Evolutionary conservation across 2,888 invertebrate genomes (phyloP).

Genomic region (Drosophila atroscutellata): DNA sequence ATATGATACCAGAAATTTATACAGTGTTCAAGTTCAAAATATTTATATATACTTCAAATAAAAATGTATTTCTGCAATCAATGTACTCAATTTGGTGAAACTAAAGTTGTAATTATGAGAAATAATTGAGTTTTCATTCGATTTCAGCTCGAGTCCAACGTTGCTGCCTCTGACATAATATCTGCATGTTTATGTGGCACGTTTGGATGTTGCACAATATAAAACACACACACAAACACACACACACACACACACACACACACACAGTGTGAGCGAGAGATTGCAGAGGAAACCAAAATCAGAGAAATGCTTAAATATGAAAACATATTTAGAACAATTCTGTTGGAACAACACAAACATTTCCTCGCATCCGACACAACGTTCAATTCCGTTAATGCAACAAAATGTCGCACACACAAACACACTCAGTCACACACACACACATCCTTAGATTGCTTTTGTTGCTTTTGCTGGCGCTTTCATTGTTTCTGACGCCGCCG

Average conservation of each 20-base stretch:
- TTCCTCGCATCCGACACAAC: constrained; percentile 78
- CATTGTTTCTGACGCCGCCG: constrained; percentile 60
- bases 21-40: neutral
- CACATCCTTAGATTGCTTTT: constrained; percentile 34
- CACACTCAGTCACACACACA: constrained; percentile 8
- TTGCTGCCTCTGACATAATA: constrained; percentile 15
- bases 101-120: constrained; percentile 1
- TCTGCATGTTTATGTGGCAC: constrained; percentile 1
- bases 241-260: neutral
- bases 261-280: neutral
- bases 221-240: neutral
- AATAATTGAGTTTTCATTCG: constrained; percentile 15
- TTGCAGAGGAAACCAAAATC: constrained; percentile 22
- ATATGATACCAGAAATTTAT: neutral
- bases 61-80: neutral
- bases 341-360: constrained; percentile 71
- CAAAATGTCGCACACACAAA: constrained; percentile 38
- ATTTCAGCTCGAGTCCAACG: neutral
- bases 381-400: constrained; percentile 81
- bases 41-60: neutral
- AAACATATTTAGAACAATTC: constrained; percentile 67
- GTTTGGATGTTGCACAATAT: constrained; percentile 16
- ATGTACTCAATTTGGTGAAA: neutral
- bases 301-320: constrained; percentile 45
- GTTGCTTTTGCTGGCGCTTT: constrained; percentile 48